phyloP scores from a whole-genome alignment of 2,888 invertebrate genomes.

The Acronicta aceris region DNA sequence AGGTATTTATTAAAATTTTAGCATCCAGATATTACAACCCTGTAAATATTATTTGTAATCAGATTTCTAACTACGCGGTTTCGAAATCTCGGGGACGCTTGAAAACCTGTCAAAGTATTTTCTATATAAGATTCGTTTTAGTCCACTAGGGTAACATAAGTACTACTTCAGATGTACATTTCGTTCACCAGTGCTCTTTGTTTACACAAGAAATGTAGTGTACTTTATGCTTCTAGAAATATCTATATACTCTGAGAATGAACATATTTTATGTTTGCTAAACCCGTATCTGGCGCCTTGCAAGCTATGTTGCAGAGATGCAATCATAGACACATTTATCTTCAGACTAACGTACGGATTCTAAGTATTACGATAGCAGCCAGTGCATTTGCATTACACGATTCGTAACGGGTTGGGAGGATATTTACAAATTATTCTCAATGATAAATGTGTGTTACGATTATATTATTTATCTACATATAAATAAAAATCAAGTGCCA shows the following conservation, averaged over 20 bases:
- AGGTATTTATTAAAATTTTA: no score
- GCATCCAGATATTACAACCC: no score
- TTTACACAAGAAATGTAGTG: neutral
- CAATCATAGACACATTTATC: neutral
- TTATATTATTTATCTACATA: no score
- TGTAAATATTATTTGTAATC: no score
- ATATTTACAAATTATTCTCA: no score
- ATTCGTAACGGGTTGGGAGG: no score
- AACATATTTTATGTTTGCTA: slow-evolving; percentile 1
- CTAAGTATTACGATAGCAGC: no score
- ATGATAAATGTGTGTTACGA: no score
- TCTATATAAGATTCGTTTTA: slow-evolving; percentile 25
- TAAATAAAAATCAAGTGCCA: no score
- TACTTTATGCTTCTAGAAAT: slow-evolving; percentile 1
- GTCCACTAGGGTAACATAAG: slow-evolving; percentile 4
- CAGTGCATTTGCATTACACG: no score
- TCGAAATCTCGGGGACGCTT: no score
- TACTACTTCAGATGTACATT: slow-evolving; percentile 13
- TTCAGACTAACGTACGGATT: neutral
- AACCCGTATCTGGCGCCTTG: slow-evolving; percentile 2
- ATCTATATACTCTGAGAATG: neutral
- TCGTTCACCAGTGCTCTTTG: slow-evolving; percentile 13
- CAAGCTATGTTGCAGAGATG: slow-evolving; percentile 6
- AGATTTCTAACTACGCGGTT: no score
- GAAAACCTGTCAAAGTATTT: slow-evolving; percentile 7